Evolutionary conservation across 2,113 vertebrate species (phyloP).

Genomic region (Morone saxatilis): DNA sequence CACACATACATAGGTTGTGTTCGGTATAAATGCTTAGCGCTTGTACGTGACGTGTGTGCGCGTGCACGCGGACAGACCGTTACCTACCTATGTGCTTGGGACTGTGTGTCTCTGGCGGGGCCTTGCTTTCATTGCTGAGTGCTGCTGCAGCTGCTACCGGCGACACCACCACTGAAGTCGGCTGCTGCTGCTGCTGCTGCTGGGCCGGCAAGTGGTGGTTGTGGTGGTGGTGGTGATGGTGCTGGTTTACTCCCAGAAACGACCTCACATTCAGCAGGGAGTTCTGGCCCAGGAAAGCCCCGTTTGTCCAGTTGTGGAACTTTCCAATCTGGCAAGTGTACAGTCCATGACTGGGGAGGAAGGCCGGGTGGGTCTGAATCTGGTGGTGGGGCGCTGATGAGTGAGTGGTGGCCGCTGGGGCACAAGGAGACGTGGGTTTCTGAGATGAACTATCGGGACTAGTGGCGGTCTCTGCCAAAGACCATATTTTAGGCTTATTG

Average conservation of each 20-base stretch:
- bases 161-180: constrained; percentile 86
- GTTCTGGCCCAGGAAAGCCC: constrained; percentile 96
- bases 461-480: constrained; percentile 97
- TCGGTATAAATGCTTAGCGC: neutral
- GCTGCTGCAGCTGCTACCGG: constrained; percentile 85
- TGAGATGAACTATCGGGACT: constrained; percentile 92
- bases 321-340: constrained; percentile 99
- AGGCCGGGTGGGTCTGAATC: constrained; percentile 93
- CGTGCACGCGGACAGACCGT: neutral
- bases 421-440: constrained; percentile 88
- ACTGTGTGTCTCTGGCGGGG: constrained; percentile 88
- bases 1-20: neutral
- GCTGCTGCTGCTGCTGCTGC: constrained; percentile 83
- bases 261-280: constrained; percentile 96
- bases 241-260: constrained; percentile 93
- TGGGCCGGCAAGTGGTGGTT: constrained; percentile 83
- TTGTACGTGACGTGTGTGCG: neutral
- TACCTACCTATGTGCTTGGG: constrained; percentile 95
- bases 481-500: constrained; percentile 99
- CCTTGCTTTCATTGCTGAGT: constrained; percentile 88
- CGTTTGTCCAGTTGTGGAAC: constrained; percentile 99
- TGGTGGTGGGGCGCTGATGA: constrained; percentile 84
- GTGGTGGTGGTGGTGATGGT: constrained; percentile 88
- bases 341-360: constrained; percentile 97
- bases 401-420: constrained; percentile 87